A percentile compares a stretch with the other conserved stretches of the same genome.
Evolutionary conservation across 2,113 vertebrate species (phyloP).

Genomic region (Vulpes lagopus): DNA sequence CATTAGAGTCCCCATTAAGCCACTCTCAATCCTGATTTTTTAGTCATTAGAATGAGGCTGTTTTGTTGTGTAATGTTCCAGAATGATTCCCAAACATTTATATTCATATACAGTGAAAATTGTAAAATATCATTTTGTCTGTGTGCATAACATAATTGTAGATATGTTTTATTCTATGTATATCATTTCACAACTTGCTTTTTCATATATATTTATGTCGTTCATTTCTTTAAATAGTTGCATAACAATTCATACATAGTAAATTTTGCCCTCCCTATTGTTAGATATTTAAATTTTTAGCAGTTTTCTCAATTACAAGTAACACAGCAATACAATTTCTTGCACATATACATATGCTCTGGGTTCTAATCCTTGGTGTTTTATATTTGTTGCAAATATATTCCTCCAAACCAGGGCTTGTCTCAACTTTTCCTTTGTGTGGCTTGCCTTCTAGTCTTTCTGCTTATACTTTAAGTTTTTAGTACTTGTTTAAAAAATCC

Average conservation of each 20-base stretch:
- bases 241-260: neutral
- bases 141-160: neutral
- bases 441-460: neutral
- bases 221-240: constrained; percentile 1
- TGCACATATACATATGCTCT: neutral
- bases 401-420: neutral
- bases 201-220: neutral
- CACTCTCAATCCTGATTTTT: neutral
- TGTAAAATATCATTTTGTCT: neutral
- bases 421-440: neutral
- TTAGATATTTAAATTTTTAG: neutral
- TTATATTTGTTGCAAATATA: neutral
- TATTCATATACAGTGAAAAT: neutral
- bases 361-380: neutral
- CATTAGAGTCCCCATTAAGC: neutral
- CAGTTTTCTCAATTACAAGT: neutral
- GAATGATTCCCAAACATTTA: neutral
- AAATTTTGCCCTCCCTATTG: neutral
- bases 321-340: neutral
- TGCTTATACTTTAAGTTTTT: neutral
- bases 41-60: neutral
- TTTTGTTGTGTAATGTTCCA: neutral
- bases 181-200: neutral
- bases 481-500: neutral
- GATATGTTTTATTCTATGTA: neutral